These are phyloP conservation scores for Eilema sororculum DNA, from an alignment of 2,888 invertebrate genomes.

Conservation along the genomic window DNA sequence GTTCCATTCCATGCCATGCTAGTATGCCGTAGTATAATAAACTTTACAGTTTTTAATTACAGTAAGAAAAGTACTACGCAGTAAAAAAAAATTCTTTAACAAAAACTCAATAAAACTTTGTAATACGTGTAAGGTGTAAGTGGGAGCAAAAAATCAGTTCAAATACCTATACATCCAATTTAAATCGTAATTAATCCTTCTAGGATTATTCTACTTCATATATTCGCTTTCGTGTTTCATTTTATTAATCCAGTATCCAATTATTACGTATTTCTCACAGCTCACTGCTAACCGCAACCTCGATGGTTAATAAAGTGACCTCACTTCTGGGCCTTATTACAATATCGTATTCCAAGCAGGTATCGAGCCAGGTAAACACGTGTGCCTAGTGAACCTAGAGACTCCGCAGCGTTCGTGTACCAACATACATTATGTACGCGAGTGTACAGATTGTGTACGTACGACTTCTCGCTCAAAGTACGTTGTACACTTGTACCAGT, in stretches of 20 bases:
- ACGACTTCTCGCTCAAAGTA: neutral
- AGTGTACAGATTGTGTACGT: constrained; percentile 5
- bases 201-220: neutral
- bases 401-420: neutral
- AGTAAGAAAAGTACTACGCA: too few relatives aligned
- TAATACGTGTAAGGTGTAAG: neutral
- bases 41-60: too few relatives aligned
- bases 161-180: neutral
- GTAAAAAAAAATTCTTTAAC: too few relatives aligned
- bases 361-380: neutral
- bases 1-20: too few relatives aligned
- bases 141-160: neutral
- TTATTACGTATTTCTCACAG: constrained; percentile 21
- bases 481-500: constrained; percentile 3
- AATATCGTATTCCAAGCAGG: constrained; percentile 6
- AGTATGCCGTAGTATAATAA: too few relatives aligned
- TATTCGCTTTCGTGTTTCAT: constrained; percentile 11
- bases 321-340: neutral
- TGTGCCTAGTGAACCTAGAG: constrained; percentile 6
- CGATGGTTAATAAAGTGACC: constrained; percentile 19
- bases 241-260: constrained; percentile 31
- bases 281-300: constrained; percentile 42
- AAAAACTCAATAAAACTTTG: too few relatives aligned
- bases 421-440: constrained; percentile 4
- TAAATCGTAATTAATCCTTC: neutral